phyloP scores from a whole-genome alignment of 1,140 invertebrate species.

The Hetaerina americana region DNA sequence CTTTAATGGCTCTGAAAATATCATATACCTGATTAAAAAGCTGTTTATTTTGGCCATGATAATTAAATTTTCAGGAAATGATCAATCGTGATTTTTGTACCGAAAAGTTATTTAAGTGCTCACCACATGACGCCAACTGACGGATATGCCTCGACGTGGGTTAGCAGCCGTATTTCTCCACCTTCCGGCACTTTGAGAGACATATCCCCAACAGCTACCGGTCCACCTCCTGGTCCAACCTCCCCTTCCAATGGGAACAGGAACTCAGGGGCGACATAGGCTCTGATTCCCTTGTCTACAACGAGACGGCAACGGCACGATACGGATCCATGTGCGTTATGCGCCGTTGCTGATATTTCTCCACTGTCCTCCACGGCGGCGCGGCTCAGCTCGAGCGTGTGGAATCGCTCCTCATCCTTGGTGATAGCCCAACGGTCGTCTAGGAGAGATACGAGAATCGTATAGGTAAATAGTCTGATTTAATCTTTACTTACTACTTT shows the following conservation, averaged over 20 bases:
- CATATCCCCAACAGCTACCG: neutral
- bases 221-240: conserved; percentile 17
- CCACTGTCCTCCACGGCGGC: conserved; percentile 68
- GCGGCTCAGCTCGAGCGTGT: conserved; percentile 70
- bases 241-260: conserved; percentile 47
- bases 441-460: neutral
- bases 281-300: conserved; percentile 72
- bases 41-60: no score
- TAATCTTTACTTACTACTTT: no score
- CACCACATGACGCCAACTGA: conserved; percentile 68
- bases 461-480: no score
- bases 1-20: no score
- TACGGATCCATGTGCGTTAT: conserved; percentile 69
- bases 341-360: conserved; percentile 62
- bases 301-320: conserved; percentile 66
- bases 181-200: conserved; percentile 31
- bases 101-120: conserved; percentile 19
- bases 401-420: conserved; percentile 55
- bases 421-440: neutral
- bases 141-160: conserved; percentile 66
- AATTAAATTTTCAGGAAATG: neutral
- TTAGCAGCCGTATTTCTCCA: conserved; percentile 50
- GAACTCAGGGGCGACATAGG: conserved; percentile 66
- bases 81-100: neutral
- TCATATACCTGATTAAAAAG: no score